Conservation (phyloP, 1,140 invertebrate species). For the Lepidotrigona ventralis region DNA sequence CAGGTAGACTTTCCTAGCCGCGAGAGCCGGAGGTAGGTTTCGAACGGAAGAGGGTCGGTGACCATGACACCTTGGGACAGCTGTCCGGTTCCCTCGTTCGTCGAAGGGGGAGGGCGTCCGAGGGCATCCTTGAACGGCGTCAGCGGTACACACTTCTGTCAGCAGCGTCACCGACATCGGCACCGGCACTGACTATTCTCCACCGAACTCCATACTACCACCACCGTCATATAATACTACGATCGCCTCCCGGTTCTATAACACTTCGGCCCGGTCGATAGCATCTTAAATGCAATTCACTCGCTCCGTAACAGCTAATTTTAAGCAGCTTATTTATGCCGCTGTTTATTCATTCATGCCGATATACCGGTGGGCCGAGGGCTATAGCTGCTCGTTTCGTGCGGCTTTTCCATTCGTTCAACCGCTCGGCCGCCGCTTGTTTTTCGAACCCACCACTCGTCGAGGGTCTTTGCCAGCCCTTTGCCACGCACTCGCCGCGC, state of each 20-base stretch:
- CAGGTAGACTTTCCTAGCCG: neutral
- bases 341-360: slow-evolving; percentile 72
- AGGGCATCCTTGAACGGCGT: slow-evolving; percentile 13
- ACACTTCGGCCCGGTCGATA: slow-evolving; percentile 57
- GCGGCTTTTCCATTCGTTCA: slow-evolving; percentile 58
- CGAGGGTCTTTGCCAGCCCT: slow-evolving; percentile 31
- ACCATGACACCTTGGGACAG: slow-evolving; percentile 45
- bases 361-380: slow-evolving; percentile 59
- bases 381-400: slow-evolving; percentile 66
- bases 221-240: neutral
- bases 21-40: slow-evolving; percentile 20
- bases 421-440: slow-evolving; percentile 31
- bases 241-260: slow-evolving; percentile 39
- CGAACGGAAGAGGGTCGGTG: slow-evolving; percentile 38
- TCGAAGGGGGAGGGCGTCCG: slow-evolving; percentile 38
- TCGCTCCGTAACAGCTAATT: slow-evolving; percentile 67
- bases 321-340: slow-evolving; percentile 66
- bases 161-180: neutral
- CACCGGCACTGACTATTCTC: neutral
- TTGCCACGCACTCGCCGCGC: slow-evolving; percentile 27
- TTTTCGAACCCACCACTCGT: slow-evolving; percentile 37
- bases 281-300: slow-evolving; percentile 68
- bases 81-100: slow-evolving; percentile 46
- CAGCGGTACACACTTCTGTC: neutral
- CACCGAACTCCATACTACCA: no score